These are phyloP conservation scores for Gracilinanus agilis DNA, from an alignment of 2,113 vertebrate genomes.

Conservation along the genomic window DNA sequence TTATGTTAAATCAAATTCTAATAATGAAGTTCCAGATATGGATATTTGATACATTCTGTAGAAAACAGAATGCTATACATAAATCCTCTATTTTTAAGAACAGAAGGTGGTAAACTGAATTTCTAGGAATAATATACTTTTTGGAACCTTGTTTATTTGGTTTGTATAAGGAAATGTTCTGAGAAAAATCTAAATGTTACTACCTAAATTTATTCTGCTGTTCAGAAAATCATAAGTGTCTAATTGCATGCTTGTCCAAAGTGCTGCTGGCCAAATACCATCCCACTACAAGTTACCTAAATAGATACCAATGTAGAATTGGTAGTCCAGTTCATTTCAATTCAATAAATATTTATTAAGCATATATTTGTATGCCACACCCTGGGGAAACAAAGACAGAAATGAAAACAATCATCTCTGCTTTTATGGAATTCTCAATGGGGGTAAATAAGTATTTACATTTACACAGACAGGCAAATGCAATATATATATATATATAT, in stretches of 20 bases:
- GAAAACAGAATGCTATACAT: constrained; percentile 14
- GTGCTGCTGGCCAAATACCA: background rate
- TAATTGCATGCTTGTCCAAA: background rate
- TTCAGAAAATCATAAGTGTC: background rate
- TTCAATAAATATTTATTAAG: background rate
- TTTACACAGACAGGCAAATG: background rate
- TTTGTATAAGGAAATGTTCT: background rate
- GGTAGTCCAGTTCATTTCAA: background rate
- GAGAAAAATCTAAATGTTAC: background rate
- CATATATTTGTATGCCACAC: background rate
- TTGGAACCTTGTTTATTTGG: background rate
- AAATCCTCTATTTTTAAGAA: constrained; percentile 2
- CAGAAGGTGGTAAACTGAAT: background rate
- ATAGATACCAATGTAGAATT: background rate
- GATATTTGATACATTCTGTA: constrained; percentile 25
- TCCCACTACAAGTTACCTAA: background rate
- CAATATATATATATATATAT: no score
- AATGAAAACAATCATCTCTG: background rate
- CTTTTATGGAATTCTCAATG: background rate
- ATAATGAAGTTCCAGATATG: background rate
- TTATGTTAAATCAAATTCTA: constrained; percentile 13
- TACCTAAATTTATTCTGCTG: background rate
- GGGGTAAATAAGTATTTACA: background rate
- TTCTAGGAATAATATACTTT: constrained; percentile 11
- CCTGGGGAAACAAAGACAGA: background rate